Evolutionary conservation across 2,113 vertebrate species (phyloP), one percentile per base, ranked within the genome.

Genomic region (Donacobius atricapilla): DNA sequence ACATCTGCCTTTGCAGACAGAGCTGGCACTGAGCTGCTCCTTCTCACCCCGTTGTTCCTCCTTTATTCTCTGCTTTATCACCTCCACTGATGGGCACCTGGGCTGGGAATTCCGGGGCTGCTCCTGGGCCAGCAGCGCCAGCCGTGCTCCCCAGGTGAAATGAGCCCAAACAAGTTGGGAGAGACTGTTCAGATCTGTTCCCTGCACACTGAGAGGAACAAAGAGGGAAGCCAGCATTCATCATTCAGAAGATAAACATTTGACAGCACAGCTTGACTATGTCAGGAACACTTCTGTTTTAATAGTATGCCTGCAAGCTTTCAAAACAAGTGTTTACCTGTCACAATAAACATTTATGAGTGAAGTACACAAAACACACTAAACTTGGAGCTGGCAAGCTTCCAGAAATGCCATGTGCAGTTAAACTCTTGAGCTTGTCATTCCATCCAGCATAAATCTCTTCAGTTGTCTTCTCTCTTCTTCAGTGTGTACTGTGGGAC

Each of bases 321-420:
- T 98, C 98, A 98, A 98, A 98, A 98, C 97, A 98, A 98, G 96
- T 98, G 97, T 98, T 98, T 98, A 98, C 97, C 98, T 98, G 97
- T 98, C 98, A 98, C 98, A 98, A 98, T 98, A 98, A 98, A 98
- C 96, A 97, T 98, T 97, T 98, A 94, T 96, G 97, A 97, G 97
- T 94, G 97, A 97, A 97, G 97, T 97, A 97, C 97, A 97, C 96
- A 97, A 97, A 97, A 98, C 97, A 97, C 94, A 96, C 93, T 96
- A 95, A 97, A 95, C 96, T 84, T 45, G 37, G 95, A 58, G 84
- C 92, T 98, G 98, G 98, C 97, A 94, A 82, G 51, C 91, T 96
- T 98, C 97, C 96, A 97, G 89, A 90, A 94, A 83, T 68, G 91
- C 97, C 92, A 94, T 83, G 81, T 95, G 97, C 93, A 40, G 89